Base-by-base conservation (phyloP, 2,888 invertebrate species). In the Drosophila meridionalis region DNA sequence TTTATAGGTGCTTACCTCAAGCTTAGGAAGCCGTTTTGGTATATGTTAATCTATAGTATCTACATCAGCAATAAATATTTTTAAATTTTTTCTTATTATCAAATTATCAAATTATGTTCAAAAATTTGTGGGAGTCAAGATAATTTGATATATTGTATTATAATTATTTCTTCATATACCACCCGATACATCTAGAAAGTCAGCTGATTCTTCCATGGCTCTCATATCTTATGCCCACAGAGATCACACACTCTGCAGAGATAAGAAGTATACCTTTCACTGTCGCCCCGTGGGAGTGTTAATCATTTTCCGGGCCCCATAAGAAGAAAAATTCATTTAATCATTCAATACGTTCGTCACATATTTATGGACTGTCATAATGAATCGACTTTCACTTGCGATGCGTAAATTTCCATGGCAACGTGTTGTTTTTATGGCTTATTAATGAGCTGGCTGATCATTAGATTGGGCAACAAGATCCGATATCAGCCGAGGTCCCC, bases 361-460 rank as follows among this genome's bases (percentile, higher is more conserved):
- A 50, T 61, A 26, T 47, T 62, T 40, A 57, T 26, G 38, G 57
- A 62, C 48, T 52, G 61, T 77, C 67, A 64, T 67, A 55, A 63
- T 58, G 42, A 48, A 67, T 55, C 38, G 55, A 67, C 89, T 85
- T 85, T 85, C 82, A 85, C 84, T 85, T 75, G 86, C 65, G 43
- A 52, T 56, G 43, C 71, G 64, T 65, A 42, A 65, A 67, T 77
- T 75, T 56, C 53, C 73, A 40, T 43, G 68, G 55, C 69, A 73
- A 84, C 80, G 88, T 85, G 87, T 90, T 89, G 84, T 73, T 82
- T 89, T 89, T 90, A 89, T 89, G 82, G 82, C 86, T 81, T 90
- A 88, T 89, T 90, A 87, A 89, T 81, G 87, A 84, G 80, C 72
- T 67, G 80, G 71, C 73, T 73, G 80, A 86, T 87, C 90, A 81